These are phyloP conservation scores for Frieseomelitta varia DNA, from an alignment of 1,140 invertebrate genomes.

Conservation along the genomic window DNA sequence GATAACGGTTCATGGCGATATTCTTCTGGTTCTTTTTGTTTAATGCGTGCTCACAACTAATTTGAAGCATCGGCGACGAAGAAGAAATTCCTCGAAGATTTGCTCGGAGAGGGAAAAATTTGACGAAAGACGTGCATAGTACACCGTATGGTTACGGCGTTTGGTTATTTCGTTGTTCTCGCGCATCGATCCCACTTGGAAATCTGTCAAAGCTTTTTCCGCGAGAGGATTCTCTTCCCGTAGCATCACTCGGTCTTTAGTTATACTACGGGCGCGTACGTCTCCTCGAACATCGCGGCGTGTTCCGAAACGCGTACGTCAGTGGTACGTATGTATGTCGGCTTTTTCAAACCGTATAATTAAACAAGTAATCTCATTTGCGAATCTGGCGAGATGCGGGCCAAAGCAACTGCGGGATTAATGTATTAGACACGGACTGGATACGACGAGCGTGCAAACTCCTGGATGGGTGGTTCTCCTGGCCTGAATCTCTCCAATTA, in stretches of 20 bases:
- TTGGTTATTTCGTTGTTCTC: not conserved
- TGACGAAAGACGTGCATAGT: not conserved
- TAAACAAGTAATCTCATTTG: slow-evolving; percentile 14
- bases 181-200: not conserved
- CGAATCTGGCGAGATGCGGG: not conserved
- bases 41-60: not conserved
- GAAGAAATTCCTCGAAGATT: not conserved
- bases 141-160: too few relatives aligned
- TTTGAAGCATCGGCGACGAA: slow-evolving; percentile 11
- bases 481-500: not conserved
- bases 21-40: too few relatives aligned
- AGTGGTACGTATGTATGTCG: not conserved
- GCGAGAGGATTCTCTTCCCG: not conserved
- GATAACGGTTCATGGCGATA: not conserved
- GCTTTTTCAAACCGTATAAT: slow-evolving; percentile 3
- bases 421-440: not conserved
- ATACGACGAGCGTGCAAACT: not conserved
- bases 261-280: not conserved
- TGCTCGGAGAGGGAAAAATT: not conserved
- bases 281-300: not conserved
- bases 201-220: not conserved
- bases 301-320: not conserved
- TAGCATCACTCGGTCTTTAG: not conserved
- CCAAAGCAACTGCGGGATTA: not conserved
- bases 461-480: too few relatives aligned